A percentile compares a stretch with the other conserved stretches of the same genome.
These are phyloP conservation scores for Scaptomyza montana DNA, from an alignment of 1,140 invertebrate species.

Conservation along the genomic window DNA sequence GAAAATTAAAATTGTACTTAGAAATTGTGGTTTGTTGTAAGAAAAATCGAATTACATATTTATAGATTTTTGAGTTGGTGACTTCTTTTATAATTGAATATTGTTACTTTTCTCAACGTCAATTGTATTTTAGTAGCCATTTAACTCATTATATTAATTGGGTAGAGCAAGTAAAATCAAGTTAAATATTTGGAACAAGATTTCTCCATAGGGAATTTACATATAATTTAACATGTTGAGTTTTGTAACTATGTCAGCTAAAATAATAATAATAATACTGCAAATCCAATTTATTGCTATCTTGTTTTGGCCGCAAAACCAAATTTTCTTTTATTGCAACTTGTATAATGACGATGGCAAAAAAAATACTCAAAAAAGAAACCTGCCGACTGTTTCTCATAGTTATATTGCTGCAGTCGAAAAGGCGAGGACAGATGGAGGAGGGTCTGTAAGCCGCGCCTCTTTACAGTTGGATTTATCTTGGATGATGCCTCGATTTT, in stretches of 20 bases:
- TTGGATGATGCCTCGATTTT: constrained; percentile 37
- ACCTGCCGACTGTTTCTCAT: constrained; percentile 2
- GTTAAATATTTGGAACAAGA: too few relatives aligned
- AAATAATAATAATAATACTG: constrained; percentile 6
- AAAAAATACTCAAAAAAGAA: constrained; percentile 6
- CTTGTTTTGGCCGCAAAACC: constrained; percentile 13
- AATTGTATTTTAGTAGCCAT: too few relatives aligned
- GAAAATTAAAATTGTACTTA: too few relatives aligned
- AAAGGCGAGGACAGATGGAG: background rate
- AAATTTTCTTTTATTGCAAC: constrained; percentile 28
- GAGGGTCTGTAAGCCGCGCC: constrained; percentile 1
- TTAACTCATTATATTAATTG: too few relatives aligned
- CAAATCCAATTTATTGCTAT: constrained; percentile 17
- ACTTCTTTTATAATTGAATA: too few relatives aligned
- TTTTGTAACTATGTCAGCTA: background rate
- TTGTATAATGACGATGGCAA: constrained; percentile 11
- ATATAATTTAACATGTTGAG: background rate
- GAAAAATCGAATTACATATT: too few relatives aligned
- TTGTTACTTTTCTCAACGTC: too few relatives aligned
- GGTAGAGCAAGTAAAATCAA: too few relatives aligned
- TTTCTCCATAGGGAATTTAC: too few relatives aligned
- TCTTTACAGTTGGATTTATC: constrained; percentile 18
- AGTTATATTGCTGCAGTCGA: constrained; percentile 15
- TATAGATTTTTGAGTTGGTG: too few relatives aligned
- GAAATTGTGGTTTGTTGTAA: too few relatives aligned